Evolutionary conservation across 2,888 invertebrate genomes (phyloP).

Genomic region (Ellobium chinense): DNA sequence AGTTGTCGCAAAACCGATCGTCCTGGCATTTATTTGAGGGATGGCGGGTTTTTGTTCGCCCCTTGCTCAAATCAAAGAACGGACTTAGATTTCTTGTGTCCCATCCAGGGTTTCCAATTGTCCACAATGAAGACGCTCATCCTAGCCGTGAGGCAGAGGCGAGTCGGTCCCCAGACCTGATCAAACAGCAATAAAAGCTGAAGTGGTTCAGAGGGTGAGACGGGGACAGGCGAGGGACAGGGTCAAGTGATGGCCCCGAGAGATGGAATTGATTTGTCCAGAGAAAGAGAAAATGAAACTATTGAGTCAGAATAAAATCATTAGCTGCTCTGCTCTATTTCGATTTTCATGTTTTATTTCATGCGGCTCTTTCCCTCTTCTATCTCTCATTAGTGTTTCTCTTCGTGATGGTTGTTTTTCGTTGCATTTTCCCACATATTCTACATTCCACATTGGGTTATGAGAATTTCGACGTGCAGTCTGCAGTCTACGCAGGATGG

Average conservation of each 20-base stretch:
- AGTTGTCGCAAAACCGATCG: too few relatives aligned
- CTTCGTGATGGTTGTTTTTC: too few relatives aligned
- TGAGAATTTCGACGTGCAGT: too few relatives aligned
- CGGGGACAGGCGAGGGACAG: neutral
- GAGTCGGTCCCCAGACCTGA: neutral
- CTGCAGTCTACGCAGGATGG: too few relatives aligned
- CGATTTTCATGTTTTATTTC: neutral
- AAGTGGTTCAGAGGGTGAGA: slow-evolving; percentile 9
- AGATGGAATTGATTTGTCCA: slow-evolving; percentile 24
- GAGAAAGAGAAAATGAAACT: slow-evolving; percentile 17
- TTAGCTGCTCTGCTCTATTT: neutral
- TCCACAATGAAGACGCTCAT: neutral
- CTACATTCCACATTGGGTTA: too few relatives aligned
- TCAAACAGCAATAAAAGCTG: slow-evolving; percentile 35
- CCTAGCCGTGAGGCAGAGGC: neutral
- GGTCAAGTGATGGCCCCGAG: slow-evolving; percentile 29
- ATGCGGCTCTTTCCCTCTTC: slow-evolving; percentile 3
- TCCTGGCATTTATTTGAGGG: too few relatives aligned
- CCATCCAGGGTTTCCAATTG: too few relatives aligned
- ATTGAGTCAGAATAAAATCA: slow-evolving; percentile 10
- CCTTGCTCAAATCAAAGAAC: too few relatives aligned
- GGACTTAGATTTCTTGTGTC: too few relatives aligned
- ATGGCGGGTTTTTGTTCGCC: too few relatives aligned
- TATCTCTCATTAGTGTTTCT: slow-evolving; percentile 15
- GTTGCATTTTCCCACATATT: too few relatives aligned